Evolutionary conservation across 2,113 vertebrate genomes (phyloP).

Genomic region (Ammodramus savannarum): DNA sequence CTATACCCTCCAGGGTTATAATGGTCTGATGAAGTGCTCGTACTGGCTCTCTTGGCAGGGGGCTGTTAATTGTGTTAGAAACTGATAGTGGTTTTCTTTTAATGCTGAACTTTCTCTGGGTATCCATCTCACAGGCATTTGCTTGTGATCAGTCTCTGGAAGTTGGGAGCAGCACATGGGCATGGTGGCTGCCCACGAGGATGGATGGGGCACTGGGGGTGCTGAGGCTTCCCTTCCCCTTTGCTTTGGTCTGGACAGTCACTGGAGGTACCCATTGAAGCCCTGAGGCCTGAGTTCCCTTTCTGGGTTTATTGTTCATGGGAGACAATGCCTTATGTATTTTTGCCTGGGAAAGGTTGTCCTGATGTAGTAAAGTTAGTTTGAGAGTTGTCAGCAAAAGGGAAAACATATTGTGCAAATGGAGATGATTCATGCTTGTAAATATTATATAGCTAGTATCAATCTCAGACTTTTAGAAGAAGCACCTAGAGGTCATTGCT

Average conservation of each 20-base stretch:
- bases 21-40: constrained; percentile 66
- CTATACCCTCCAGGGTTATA: constrained; percentile 66
- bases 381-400: not conserved
- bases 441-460: not conserved
- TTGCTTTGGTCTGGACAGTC: not conserved
- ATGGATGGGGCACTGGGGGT: not conserved
- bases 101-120: constrained; percentile 34
- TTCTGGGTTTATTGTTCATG: not conserved
- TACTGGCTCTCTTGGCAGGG: constrained; percentile 66
- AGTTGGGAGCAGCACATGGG: not conserved
- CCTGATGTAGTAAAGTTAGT: not conserved
- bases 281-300: not conserved
- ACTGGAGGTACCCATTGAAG: not conserved
- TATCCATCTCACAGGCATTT: not conserved
- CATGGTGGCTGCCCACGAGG: not conserved
- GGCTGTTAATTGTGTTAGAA: constrained; percentile 69
- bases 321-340: not conserved
- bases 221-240: not conserved
- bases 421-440: not conserved
- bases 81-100: constrained; percentile 59
- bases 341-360: not conserved
- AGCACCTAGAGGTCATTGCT: not conserved
- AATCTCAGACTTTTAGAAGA: not conserved
- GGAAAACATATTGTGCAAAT: not conserved
- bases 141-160: not conserved